Evolutionary conservation across 2,113 vertebrate genomes (phyloP).

Genomic region (Crotalus helleri): DNA sequence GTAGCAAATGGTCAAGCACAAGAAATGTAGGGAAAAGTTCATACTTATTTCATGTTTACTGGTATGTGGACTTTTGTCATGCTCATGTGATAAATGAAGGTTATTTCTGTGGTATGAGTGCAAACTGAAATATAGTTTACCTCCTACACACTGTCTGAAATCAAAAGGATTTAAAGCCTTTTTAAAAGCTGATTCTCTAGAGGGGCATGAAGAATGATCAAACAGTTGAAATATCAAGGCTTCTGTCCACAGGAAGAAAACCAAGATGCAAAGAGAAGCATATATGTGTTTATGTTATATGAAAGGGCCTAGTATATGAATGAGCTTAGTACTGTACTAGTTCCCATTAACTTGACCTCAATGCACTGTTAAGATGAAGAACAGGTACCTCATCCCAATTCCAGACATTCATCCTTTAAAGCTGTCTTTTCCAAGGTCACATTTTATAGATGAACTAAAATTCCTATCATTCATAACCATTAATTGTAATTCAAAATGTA

Average conservation of each 20-base stretch:
- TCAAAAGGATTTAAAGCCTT: not conserved
- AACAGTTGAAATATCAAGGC: not conserved
- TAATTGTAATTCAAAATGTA: not conserved
- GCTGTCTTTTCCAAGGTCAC: not conserved
- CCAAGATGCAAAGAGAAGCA: not conserved
- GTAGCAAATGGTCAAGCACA: slow-evolving; percentile 30
- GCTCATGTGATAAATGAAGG: not conserved
- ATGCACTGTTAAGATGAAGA: not conserved
- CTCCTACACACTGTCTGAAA: not conserved
- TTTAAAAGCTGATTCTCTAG: not conserved
- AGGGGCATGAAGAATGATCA: not conserved
- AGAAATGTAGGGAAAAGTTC: slow-evolving; percentile 32
- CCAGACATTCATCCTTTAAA: not conserved
- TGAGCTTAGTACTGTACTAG: not conserved
- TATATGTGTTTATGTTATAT: not conserved
- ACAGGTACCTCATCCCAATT: not conserved
- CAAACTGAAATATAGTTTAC: not conserved
- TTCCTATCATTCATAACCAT: not conserved
- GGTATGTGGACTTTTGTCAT: slow-evolving; percentile 17
- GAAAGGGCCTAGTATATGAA: not conserved
- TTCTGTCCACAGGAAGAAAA: not conserved
- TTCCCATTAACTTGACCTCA: not conserved
- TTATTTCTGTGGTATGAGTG: slow-evolving; percentile 36
- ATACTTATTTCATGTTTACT: slow-evolving; percentile 28
- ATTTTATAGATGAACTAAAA: not conserved